Evolutionary conservation across 2,888 invertebrate species (phyloP).

Genomic region (Cheilosia vulpina): DNA sequence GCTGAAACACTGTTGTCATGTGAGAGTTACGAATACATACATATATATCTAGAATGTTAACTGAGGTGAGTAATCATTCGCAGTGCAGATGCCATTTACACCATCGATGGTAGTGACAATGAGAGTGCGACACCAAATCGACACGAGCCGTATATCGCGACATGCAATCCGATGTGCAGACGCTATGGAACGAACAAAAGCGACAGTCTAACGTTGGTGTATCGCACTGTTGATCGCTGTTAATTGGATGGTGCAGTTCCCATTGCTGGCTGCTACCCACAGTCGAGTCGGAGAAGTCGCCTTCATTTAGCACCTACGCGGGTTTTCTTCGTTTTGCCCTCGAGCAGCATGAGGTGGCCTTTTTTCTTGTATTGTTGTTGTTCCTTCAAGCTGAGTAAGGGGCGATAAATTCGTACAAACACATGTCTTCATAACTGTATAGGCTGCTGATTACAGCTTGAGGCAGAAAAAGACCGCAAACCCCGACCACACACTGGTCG

Average conservation of each 20-base stretch:
- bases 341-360: neutral
- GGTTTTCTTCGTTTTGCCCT: neutral
- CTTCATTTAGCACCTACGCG: constrained; percentile 43
- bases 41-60: neutral
- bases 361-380: too few species aligned
- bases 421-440: constrained; percentile 11
- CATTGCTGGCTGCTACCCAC: constrained; percentile 37
- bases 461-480: neutral
- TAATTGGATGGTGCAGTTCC: constrained; percentile 56
- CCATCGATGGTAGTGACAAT: constrained; percentile 41
- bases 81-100: constrained; percentile 43
- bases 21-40: neutral
- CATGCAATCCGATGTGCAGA: constrained; percentile 37
- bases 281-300: constrained; percentile 8
- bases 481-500: constrained; percentile 18
- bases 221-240: constrained; percentile 52
- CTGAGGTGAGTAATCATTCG: constrained; percentile 52
- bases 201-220: constrained; percentile 41
- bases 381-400: neutral
- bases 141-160: constrained; percentile 30
- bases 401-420: neutral
- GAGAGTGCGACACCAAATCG: constrained; percentile 31
- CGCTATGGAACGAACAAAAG: constrained; percentile 9
- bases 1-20: constrained; percentile 5
- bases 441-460: neutral